Evolutionary conservation across 2,113 vertebrate genomes (phyloP), one percentile per base, ranked within the genome.

Genomic region (Stercorarius parasiticus): DNA sequence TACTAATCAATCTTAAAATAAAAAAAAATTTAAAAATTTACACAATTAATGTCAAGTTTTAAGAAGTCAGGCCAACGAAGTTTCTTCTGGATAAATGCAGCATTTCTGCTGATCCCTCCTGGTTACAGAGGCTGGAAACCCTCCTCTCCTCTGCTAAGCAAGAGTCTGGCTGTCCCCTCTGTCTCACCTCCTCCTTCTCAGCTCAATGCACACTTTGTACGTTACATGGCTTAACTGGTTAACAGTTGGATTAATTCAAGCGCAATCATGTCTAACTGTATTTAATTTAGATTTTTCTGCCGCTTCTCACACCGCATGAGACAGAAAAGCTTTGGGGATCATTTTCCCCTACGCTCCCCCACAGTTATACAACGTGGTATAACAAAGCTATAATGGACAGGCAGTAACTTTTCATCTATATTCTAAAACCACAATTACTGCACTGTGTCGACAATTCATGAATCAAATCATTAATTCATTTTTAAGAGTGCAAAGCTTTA

Each of bases 181-280:
- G 30, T 10, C 65, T 87, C 38, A 50, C 29, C 55, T 23, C 64
- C 38, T 61, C 55, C n/a, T 56, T 36, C 45, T 59, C 43, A 0
- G 0, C 52, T 79, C 65, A 79, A 21, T 0, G 0, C 52, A 49
- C 2, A 1, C 36, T 59, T 43, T 22, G 5, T 15, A 32, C 47
- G 43, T 40, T 86, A 56, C 71, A 85, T 17, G 56, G 40, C 62
- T 94, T 86, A 86, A 94, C 3, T 61, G 36, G 23, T 78, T 93
- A 84, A 61, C 56, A 93, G 61, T 5, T 76, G 89, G 65, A 89
- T 91, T 89, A 93, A 94, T 69, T 55, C 49, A 82, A 96, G 62
- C 13, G 52, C 52, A 87, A 53, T 65, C 53, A 72, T 0, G 16
- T 74, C 52, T 82, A 74, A 73, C 38, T 47, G 23, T 26, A 69